Evolutionary conservation across 1,140 invertebrate species (phyloP).

Genomic region (Platorchestia sp.): DNA sequence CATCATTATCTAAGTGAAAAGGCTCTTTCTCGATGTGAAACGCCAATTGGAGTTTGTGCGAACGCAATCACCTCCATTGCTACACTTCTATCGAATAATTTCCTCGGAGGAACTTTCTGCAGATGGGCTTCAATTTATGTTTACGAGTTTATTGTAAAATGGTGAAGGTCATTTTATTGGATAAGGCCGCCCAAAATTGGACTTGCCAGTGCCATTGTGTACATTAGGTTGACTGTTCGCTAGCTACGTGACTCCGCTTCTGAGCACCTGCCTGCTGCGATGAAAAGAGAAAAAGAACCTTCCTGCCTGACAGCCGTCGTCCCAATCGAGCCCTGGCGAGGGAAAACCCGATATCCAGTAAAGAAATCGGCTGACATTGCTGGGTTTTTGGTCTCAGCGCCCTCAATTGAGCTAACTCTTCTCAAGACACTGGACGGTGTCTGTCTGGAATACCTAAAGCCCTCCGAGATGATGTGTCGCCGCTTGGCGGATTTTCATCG

Average conservation of each 20-base stretch:
- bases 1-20: neutral
- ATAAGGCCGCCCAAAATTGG: neutral
- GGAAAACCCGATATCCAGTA: neutral
- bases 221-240: constrained; percentile 35
- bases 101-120: neutral
- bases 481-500: neutral
- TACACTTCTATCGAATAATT: neutral
- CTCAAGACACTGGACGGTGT: constrained; percentile 48
- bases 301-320: constrained; percentile 10
- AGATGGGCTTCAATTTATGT: neutral
- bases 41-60: neutral
- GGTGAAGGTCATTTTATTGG: constrained; percentile 8
- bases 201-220: constrained; percentile 5
- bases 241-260: constrained; percentile 6
- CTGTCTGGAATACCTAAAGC: constrained; percentile 38
- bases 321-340: constrained; percentile 8
- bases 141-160: constrained; percentile 17
- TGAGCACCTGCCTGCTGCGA: neutral
- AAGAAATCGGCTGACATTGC: neutral
- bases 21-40: neutral
- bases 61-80: neutral
- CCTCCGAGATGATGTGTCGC: neutral
- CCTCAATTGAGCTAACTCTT: constrained; percentile 51
- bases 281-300: constrained; percentile 1
- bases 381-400: neutral